Base-by-base conservation (phyloP, 1,140 invertebrate genomes). In the Phocides pigmalion region DNA sequence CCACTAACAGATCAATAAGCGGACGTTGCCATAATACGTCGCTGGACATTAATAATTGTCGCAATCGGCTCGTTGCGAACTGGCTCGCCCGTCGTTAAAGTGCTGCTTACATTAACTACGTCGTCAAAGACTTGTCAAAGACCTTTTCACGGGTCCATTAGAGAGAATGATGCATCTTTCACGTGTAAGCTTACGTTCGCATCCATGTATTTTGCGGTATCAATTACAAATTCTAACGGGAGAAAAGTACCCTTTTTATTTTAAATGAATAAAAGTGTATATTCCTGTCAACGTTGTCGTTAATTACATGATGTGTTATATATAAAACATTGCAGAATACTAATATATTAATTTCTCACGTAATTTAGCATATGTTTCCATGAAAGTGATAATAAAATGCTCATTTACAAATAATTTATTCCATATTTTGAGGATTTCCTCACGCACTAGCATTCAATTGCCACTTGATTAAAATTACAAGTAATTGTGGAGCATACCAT, bases 1-100 rank as follows among this genome's bases (percentile, higher is more conserved):
- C 75, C 73, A 78, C 53, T 79, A 75, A 70, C 53, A 73, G 78
- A 70, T 76, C 85, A 88, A 88, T 86, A 80, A 79, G 76, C 86
- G 82, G 82, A 87, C 81, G 77, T 79, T 74, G 74, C 79, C 74
- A 80, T 85, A 81, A 69, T 62, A 64, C 46, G 49, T 44, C 59
- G 54, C 49, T 70, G 58, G 64, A 76, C 68, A 77, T n/a, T n/a
- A n/a, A 77, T 81, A 79, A 81, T 78, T 80, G 75, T 78, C 59
- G 62, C 79, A 76, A 70, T 66, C 66, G 68, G 62, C 68, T 63
- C 39, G 62, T 50, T 54, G 62, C 47, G 58, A 47, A 14, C n/a
- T n/a, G n/a, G 63, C 53, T 72, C 66, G 65, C 64, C 65, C 32
- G 62, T 66, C 41, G 61, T 56, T 70, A 61, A 37, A 59, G 46